Evolutionary conservation across 2,113 vertebrate genomes (phyloP), one percentile per base, ranked within the genome.

Genomic region (Carollia perspicillata): DNA sequence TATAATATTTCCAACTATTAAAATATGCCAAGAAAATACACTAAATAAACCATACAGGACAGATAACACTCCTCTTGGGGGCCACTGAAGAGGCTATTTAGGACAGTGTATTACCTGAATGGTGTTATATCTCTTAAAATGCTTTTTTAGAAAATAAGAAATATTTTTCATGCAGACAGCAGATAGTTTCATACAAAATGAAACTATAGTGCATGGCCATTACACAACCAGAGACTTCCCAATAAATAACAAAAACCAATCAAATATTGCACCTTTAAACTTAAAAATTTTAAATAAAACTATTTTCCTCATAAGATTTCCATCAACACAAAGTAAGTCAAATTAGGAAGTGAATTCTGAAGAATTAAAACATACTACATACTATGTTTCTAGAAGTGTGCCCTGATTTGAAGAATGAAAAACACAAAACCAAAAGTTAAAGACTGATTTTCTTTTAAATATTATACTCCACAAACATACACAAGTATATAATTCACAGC

Each of bases 1-100:
- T 12, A 84, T 55, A 47, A 75, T 65, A 93, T 87, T 87, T 75
- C 58, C 51, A 92, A 89, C 42, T 14, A 74, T 40, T 22, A 85
- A 96, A 84, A 89, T 79, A 81, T 12, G 75, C 28, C 51, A 95
- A 93, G 13, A 69, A 65, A 79, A 92, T 28, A 92, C 8, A 92
- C 5, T 68, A 79, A 75, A 81, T 47, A 53, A 69, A 51, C n/a
- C 17, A 72, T 0, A 89, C 12, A 68, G 17, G 33, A 84, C 2
- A 63, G 2, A 65, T 5, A 85, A 75, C 8, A 79, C 37, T 72
- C 12, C 66, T 88, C 51, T 89, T 65, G 84, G 68, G 12, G 66
- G 8, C 51, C 22, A 75, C 35, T 86, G 4, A 49, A 23, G 63
- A 92, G 42, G 16, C 35, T 77, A 44, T 55, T 74, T 28, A 40